phyloP scores from a whole-genome alignment of 2,113 vertebrate species.

The Nematolebias whitei region DNA sequence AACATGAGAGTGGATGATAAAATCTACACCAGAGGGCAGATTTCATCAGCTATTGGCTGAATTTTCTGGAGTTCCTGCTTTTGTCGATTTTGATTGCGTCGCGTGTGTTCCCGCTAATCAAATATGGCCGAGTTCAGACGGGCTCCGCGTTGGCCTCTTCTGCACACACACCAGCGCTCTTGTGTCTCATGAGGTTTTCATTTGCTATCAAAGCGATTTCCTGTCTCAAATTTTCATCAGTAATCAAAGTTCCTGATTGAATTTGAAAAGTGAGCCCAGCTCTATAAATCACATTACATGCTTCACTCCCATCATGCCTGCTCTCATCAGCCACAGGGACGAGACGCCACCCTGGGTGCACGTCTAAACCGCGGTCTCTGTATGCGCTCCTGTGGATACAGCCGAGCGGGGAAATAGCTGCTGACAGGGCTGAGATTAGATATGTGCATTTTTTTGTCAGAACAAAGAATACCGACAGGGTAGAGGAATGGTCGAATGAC shows the following conservation, averaged over 20 bases:
- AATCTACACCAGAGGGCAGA: conserved; percentile 35
- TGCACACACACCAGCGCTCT: conserved; percentile 40
- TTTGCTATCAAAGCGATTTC: conserved; percentile 80
- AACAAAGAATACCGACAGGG: conserved; percentile 17
- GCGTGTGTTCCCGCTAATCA: conserved; percentile 60
- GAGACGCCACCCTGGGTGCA: conserved; percentile 60
- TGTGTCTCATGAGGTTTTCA: conserved; percentile 73
- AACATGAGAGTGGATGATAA: conserved; percentile 23
- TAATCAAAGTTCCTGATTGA: conserved; percentile 82
- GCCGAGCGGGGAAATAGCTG: conserved; percentile 43
- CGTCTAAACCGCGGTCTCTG: conserved; percentile 28
- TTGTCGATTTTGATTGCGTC: conserved; percentile 51
- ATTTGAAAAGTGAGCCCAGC: conserved; percentile 76
- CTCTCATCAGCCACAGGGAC: conserved; percentile 72
- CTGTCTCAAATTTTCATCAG: conserved; percentile 80
- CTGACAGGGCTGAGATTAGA: conserved; percentile 45
- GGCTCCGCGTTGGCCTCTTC: conserved; percentile 23
- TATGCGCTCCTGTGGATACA: conserved; percentile 30
- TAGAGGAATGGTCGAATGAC: conserved; percentile 1
- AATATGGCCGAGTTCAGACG: conserved; percentile 56
- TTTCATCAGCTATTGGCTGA: conserved; percentile 37
- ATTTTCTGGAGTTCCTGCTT: conserved; percentile 51
- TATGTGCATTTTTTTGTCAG: conserved; percentile 20
- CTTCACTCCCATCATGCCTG: conserved; percentile 71
- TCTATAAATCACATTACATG: conserved; percentile 81